A percentile compares a stretch with the other conserved stretches of the same genome.
Conservation (phyloP, 2,113 vertebrate genomes). For the Syngnathoides biaculeatus region DNA sequence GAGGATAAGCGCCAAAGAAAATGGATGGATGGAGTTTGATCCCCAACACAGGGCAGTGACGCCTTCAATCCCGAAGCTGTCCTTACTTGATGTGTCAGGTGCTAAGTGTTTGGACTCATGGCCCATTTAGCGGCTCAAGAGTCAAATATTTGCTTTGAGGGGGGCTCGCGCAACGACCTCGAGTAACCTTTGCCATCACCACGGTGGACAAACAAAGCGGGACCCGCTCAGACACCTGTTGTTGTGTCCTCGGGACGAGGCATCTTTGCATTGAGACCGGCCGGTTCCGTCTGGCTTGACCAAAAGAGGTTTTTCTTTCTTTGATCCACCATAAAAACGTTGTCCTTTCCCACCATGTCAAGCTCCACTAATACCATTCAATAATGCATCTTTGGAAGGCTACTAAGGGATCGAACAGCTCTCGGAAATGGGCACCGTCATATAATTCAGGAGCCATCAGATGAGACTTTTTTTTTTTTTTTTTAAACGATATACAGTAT, state of each 20-base stretch:
- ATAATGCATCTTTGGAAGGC: constrained; percentile 43
- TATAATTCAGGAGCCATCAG: constrained; percentile 48
- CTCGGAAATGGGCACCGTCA: constrained; percentile 41
- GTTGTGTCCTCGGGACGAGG: background rate
- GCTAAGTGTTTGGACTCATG: background rate
- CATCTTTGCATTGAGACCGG: background rate
- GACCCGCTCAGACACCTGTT: background rate
- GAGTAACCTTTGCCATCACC: background rate
- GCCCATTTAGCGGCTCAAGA: constrained; percentile 3
- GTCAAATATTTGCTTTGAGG: constrained; percentile 7
- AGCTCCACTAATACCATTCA: constrained; percentile 37
- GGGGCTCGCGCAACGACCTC: background rate
- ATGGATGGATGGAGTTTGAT: no score
- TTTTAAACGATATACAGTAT: constrained; percentile 7
- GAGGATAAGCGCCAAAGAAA: no score
- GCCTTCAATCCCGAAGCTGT: background rate
- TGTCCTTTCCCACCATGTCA: constrained; percentile 4
- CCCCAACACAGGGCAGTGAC: background rate
- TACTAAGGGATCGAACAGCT: constrained; percentile 39
- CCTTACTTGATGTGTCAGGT: background rate
- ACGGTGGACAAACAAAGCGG: constrained; percentile 3
- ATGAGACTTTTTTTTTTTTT: constrained; percentile 18
- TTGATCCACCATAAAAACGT: background rate
- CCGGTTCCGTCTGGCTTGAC: background rate
- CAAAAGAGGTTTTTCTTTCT: background rate